Base-by-base conservation (phyloP, 23 tunicate genomes). In the Halocynthia aurantium region DNA sequence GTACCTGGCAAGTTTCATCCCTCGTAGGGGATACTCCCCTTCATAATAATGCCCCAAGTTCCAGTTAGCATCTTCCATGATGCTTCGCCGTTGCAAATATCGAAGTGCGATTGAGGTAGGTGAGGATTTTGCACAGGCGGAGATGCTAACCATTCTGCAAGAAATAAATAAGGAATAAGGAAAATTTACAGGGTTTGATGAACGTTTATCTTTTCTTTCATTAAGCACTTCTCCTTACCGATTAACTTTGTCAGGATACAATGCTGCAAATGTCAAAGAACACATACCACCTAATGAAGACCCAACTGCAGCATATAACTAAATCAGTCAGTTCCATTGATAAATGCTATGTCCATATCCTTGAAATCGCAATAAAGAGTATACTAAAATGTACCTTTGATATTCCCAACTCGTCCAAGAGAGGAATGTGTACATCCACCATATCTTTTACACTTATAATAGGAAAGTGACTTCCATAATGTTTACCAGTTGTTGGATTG, bases 281-380 rank as follows among this genome's bases (percentile, higher is more conserved):
- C 98, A 92, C 98, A 92, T 92, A 62, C 98, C 98, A 78, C 98
- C 98, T 7, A 92, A 73, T 13, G 92, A 86, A n/a, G 98, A 83
- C 8, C 98, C 98, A 72, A 92, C 92, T n/a, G 98, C 91, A 44
- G 98, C 98, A 75, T 92, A 85, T 6, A 92, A 70, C 98, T 92
- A 62, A 9, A 72, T 44, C 44, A 44, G 15, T 20, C 11, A 20
- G 76, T 44, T 44, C 50, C 50, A 50, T 44, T 40, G 31, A 20
- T 65, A 65, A 65, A 6, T 65, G 22, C 22, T n/a, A n/a, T 20
- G 22, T 2, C 18, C 64, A 60, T 60, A 60, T 21, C 49, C 12
- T 67, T 11, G 9, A 67, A 67, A 67, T 67, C 72, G 22, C 72
- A n/a, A 10, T 57, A n/a, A n/a, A 31, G 64, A 9, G 4, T 58